phyloP scores from a whole-genome alignment of 2,113 vertebrate species.

The Rhea pennata region DNA sequence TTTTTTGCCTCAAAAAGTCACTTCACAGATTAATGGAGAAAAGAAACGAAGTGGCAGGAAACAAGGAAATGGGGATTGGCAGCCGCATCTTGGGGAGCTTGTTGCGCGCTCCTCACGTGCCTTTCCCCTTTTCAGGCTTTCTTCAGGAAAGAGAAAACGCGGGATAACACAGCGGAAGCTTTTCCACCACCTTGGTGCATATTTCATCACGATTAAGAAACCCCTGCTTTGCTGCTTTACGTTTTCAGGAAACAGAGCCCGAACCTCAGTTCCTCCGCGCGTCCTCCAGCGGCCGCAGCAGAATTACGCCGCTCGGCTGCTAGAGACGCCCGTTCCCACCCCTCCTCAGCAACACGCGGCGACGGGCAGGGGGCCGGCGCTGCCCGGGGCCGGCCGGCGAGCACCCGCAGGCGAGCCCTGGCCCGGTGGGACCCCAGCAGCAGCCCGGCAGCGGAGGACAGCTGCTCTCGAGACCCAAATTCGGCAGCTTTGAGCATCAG shows the following conservation, averaged over 20 bases:
- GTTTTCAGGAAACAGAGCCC: not conserved
- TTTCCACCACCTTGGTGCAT: not conserved
- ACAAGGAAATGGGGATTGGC: not conserved
- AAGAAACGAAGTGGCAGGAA: not conserved
- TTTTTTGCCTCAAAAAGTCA: not conserved
- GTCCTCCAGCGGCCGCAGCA: not conserved
- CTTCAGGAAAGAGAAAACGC: not conserved
- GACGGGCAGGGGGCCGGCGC: not conserved
- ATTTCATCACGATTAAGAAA: not conserved
- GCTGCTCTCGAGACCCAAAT: not conserved
- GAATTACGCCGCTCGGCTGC: not conserved
- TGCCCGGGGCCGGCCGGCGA: not conserved
- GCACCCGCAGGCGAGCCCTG: no score
- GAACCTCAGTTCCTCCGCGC: not conserved
- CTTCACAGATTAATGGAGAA: not conserved
- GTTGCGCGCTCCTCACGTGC: not conserved
- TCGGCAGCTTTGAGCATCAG: not conserved
- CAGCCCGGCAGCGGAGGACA: not conserved
- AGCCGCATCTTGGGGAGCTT: not conserved
- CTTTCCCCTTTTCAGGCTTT: not conserved
- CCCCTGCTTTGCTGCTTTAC: not conserved
- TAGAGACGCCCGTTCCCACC: not conserved
- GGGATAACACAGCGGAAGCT: not conserved
- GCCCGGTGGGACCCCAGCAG: not conserved
- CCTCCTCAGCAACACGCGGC: not conserved